Evolutionary conservation across 2,113 vertebrate genomes (phyloP).

Genomic region (Ceyx melanurus): DNA sequence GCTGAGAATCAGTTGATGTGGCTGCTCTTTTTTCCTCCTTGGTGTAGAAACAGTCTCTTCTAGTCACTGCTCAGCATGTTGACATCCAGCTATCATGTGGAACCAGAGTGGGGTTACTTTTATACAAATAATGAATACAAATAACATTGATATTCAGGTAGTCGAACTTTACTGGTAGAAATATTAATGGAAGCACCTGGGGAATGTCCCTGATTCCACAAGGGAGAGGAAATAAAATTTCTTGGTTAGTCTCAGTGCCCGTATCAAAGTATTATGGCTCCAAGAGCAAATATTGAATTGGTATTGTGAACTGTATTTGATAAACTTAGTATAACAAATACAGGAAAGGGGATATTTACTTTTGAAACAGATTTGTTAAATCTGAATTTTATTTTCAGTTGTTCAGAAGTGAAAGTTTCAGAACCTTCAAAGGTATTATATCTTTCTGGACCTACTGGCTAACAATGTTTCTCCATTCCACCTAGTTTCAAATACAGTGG

Average conservation of each 20-base stretch:
- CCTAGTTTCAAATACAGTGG: not conserved
- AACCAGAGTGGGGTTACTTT: not conserved
- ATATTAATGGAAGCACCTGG: not conserved
- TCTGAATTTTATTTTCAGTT: not conserved
- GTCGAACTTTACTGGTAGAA: not conserved
- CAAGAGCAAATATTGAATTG: not conserved
- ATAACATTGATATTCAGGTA: not conserved
- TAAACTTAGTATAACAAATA: not conserved
- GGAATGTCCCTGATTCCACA: not conserved
- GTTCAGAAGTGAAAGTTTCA: not conserved
- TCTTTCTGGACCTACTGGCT: not conserved
- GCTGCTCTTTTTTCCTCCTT: not conserved
- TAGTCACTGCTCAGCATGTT: not conserved
- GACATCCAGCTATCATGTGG: not conserved
- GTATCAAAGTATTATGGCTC: not conserved
- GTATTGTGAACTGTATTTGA: not conserved
- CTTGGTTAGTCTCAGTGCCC: not conserved
- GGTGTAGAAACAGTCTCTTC: not conserved
- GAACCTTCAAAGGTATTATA: not conserved
- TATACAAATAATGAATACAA: not conserved
- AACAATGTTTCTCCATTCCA: not conserved
- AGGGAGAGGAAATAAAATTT: constrained; percentile 18
- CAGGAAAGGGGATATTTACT: not conserved
- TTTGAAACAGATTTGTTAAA: not conserved
- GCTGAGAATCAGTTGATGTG: not conserved